These are phyloP conservation scores for Chrysomallon squamiferum DNA, from an alignment of 1,140 invertebrate species.

Conservation along the genomic window DNA sequence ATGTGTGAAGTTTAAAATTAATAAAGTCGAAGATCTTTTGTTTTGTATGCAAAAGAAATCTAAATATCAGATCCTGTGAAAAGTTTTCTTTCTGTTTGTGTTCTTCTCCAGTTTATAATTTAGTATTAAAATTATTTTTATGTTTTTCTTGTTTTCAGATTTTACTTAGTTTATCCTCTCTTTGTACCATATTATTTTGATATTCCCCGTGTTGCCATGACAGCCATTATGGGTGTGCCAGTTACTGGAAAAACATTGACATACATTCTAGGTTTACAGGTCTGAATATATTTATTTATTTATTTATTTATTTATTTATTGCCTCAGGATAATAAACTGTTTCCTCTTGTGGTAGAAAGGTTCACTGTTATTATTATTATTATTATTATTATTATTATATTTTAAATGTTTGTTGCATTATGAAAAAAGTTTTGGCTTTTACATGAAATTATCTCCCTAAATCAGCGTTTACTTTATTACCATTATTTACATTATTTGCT, in stretches of 20 bases:
- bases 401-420: too few relatives aligned
- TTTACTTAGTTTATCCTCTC: slow-evolving; percentile 48
- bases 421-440: too few relatives aligned
- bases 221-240: slow-evolving; percentile 66
- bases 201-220: slow-evolving; percentile 67
- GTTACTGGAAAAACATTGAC: slow-evolving; percentile 69
- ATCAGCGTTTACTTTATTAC: too few relatives aligned
- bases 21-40: too few relatives aligned
- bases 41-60: too few relatives aligned
- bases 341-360: not conserved
- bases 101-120: too few relatives aligned
- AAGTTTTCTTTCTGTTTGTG: too few relatives aligned
- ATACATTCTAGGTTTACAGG: slow-evolving; percentile 68
- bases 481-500: too few relatives aligned
- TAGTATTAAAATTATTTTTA: too few relatives aligned
- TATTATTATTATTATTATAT: not conserved
- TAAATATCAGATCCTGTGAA: too few relatives aligned
- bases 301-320: not conserved
- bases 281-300: slow-evolving; percentile 19
- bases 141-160: slow-evolving; percentile 36
- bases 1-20: too few relatives aligned
- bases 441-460: too few relatives aligned
- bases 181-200: slow-evolving; percentile 65
- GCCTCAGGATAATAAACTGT: not conserved
- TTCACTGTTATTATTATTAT: not conserved